phyloP scores from a whole-genome alignment of 1,140 invertebrate genomes.

The Laodelphax striatellus region DNA sequence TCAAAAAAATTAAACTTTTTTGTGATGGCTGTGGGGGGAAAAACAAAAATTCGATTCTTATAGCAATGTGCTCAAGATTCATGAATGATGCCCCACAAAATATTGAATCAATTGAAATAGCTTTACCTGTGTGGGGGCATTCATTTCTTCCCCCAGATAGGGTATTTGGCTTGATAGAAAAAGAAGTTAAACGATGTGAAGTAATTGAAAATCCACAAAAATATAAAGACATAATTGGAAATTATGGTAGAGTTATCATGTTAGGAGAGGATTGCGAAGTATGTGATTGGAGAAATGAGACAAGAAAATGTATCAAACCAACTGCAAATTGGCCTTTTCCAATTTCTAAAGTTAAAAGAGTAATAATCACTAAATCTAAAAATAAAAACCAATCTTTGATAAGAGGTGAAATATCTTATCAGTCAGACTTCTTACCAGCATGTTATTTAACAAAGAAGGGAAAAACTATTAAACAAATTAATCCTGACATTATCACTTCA shows the following conservation, averaged over 20 bases:
- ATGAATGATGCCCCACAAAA: slow-evolving; percentile 15
- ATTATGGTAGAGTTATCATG: slow-evolving; percentile 9
- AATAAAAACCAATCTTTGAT: background rate
- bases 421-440: background rate
- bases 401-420: background rate
- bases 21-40: slow-evolving; percentile 25
- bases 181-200: slow-evolving; percentile 20
- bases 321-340: slow-evolving; percentile 15
- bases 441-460: background rate
- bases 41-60: slow-evolving; percentile 28
- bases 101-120: slow-evolving; percentile 16
- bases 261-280: background rate
- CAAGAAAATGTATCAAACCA: background rate
- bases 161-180: slow-evolving; percentile 27
- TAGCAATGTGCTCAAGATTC: slow-evolving; percentile 23
- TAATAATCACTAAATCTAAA: slow-evolving; percentile 5
- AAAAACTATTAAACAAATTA: background rate
- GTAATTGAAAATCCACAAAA: slow-evolving; percentile 13
- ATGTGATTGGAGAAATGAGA: slow-evolving; percentile 10
- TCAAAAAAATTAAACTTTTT: slow-evolving; percentile 19
- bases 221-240: slow-evolving; percentile 14
- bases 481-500: background rate
- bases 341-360: slow-evolving; percentile 15
- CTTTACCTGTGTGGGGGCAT: slow-evolving; percentile 24
- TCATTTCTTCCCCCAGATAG: slow-evolving; percentile 26